A percentile compares a stretch with the other conserved stretches of the same genome.
Conservation (phyloP, 2,797 vertebrate genomes). For the Neosilurus mollespiculum region DNA sequence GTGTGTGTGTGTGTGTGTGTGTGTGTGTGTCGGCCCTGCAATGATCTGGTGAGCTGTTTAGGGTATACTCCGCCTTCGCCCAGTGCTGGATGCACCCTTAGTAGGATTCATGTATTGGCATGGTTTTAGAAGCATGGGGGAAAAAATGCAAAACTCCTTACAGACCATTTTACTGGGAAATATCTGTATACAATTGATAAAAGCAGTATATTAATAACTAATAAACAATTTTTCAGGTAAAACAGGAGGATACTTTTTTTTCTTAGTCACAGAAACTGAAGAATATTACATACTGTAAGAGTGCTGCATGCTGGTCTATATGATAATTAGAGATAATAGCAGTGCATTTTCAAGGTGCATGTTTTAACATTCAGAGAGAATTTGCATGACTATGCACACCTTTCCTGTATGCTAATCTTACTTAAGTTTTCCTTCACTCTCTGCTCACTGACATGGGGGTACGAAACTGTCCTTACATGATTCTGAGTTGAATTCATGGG, state of each 20-base stretch:
- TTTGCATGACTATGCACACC: conserved; percentile 31
- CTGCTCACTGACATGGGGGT: conserved; percentile 30
- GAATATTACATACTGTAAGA: too few species aligned
- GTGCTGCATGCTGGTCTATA: background rate
- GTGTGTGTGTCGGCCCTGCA: too few species aligned
- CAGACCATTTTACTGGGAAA: background rate
- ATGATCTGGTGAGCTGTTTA: too few species aligned
- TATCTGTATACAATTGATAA: background rate
- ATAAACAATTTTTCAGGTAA: background rate
- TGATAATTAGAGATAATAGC: conserved; percentile 7
- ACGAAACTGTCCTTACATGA: conserved; percentile 44
- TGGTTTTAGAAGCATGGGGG: background rate
- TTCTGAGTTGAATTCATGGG: conserved; percentile 28
- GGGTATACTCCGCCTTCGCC: too few species aligned
- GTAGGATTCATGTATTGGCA: background rate
- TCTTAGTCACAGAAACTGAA: too few species aligned
- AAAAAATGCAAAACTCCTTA: background rate
- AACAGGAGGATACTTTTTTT: background rate
- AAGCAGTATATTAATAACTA: background rate
- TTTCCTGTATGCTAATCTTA: background rate
- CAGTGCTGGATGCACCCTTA: too few species aligned
- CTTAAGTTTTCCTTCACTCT: background rate
- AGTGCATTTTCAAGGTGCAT: conserved; percentile 16
- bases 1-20: too few species aligned
- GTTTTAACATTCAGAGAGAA: conserved; percentile 48